These are phyloP conservation scores for Amblyjoppa proteus DNA, from an alignment of 2,888 invertebrate species.

Conservation along the genomic window DNA sequence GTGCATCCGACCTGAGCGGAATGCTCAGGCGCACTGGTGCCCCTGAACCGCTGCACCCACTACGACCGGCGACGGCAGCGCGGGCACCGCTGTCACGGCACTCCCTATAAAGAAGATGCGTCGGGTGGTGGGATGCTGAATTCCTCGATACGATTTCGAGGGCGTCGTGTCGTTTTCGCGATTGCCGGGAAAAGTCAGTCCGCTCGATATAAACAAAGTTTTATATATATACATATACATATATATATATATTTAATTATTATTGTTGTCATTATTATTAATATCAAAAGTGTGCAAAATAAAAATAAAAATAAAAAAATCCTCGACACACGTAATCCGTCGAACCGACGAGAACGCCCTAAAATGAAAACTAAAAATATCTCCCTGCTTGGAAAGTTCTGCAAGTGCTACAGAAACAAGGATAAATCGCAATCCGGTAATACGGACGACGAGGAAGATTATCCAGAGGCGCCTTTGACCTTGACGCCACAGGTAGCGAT, in stretches of 20 bases:
- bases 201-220: not conserved
- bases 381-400: slow-evolving; percentile 78
- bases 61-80: slow-evolving; percentile 25
- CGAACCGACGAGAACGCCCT: not conserved
- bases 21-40: slow-evolving; percentile 70
- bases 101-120: slow-evolving; percentile 64
- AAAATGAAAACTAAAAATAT: slow-evolving; percentile 80
- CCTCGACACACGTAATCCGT: not conserved
- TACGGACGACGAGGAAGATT: slow-evolving; percentile 66
- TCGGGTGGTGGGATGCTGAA: slow-evolving; percentile 53
- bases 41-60: slow-evolving; percentile 62
- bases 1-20: slow-evolving; percentile 61
- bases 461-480: slow-evolving; percentile 56
- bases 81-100: slow-evolving; percentile 57
- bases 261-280: not conserved
- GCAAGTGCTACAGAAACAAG: slow-evolving; percentile 78
- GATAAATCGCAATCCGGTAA: slow-evolving; percentile 63
- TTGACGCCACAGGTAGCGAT: slow-evolving; percentile 72
- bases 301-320: not conserved
- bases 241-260: not conserved
- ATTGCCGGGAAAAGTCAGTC: not conserved
- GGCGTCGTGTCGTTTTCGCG: slow-evolving; percentile 36
- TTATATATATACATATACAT: not conserved
- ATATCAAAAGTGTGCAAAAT: not conserved
- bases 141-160: slow-evolving; percentile 44